These are phyloP conservation scores for Strigops habroptila DNA, from an alignment of 2,113 vertebrate genomes.

Conservation along the genomic window DNA sequence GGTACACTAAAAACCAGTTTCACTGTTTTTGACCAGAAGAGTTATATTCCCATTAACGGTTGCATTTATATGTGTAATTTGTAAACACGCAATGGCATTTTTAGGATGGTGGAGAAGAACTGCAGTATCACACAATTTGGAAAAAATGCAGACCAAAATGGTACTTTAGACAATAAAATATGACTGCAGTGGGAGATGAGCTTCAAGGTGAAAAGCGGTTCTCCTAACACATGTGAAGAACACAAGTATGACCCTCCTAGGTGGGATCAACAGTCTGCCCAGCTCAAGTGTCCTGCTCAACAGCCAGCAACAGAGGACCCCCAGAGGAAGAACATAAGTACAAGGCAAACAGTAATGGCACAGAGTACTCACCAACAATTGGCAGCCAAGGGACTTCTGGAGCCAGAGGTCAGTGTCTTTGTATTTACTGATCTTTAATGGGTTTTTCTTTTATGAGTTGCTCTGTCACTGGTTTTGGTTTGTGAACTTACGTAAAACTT, in stretches of 20 bases:
- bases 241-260: accelerated
- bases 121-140: no score
- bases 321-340: neutral
- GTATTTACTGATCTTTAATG: neutral
- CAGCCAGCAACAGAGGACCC: neutral
- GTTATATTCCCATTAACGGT: neutral
- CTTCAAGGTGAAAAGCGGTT: neutral
- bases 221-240: neutral
- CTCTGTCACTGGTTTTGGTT: neutral
- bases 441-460: neutral
- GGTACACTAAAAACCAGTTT: neutral
- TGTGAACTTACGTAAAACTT: neutral
- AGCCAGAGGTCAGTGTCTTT: neutral
- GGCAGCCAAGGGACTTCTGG: accelerated
- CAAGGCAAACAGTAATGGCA: neutral
- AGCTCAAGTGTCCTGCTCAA: neutral
- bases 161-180: neutral
- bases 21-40: neutral
- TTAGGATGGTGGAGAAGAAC: neutral
- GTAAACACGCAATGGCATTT: neutral
- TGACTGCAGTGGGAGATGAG: neutral
- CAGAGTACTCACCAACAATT: neutral
- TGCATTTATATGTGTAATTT: neutral
- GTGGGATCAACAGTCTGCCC: neutral
- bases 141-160: neutral